Evolutionary conservation across 2,888 invertebrate genomes (phyloP), one percentile per base, ranked within the genome.

Genomic region (Tinea trinotella): DNA sequence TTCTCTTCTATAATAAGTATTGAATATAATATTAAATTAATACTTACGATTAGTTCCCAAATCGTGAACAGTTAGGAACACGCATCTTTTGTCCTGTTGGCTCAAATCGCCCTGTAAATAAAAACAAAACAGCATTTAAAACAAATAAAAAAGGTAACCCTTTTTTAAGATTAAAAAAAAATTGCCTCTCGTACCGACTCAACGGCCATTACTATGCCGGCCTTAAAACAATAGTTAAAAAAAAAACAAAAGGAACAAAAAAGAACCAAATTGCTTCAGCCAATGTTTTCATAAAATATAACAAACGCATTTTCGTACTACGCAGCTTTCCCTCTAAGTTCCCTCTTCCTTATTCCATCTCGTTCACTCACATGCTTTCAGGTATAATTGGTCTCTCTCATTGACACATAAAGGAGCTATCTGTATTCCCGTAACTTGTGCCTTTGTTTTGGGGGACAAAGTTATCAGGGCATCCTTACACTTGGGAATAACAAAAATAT

Each of bases 11-110:
- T n/a, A n/a, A n/a, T n/a, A n/a, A n/a, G n/a, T n/a, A n/a, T n/a
- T n/a, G n/a, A n/a, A n/a, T n/a, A n/a, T n/a, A n/a, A n/a, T n/a
- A n/a, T n/a, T n/a, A n/a, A n/a, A n/a, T n/a, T n/a, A n/a, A n/a
- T 62, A 88, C 92, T 90, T 78, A 92, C 92, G 92, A 70, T 92
- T 92, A 66, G 92, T 92, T 68, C 96, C 96, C 66, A 96, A 87
- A 74, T 96, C 96, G 77, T 96, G 96, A 0, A 96, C 94, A 22
- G 96, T 96, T 54, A 96, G 80, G 70, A 96, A 94, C 60, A 94
- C 91, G 57, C 94, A 94, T 74, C 92, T 85, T 68, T 93, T 93
- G 64, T 93, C 93, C 66, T 93, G 91, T 68, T 93, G 92, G 61
- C 90, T 90, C 63, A 94, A 74, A 76, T 93, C 93, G 56, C 95